Base-by-base conservation (phyloP, 2,888 invertebrate genomes). In the Rapana venosa region DNA sequence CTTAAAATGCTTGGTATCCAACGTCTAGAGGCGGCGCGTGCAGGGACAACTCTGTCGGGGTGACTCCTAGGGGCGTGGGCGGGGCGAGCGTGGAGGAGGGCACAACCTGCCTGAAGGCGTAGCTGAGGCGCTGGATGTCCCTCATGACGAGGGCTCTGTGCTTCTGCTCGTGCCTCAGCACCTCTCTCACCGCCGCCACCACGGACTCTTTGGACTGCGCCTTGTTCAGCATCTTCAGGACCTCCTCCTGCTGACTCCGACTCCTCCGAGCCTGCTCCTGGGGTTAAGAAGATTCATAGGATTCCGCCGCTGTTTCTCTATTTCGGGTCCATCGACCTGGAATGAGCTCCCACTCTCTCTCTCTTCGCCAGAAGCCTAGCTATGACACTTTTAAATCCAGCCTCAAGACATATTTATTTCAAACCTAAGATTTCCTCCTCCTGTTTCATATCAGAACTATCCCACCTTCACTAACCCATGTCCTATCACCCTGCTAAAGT, bases 141-240 rank as follows among this genome's bases (percentile, higher is more conserved):
- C 90, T 90, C 20, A 92, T 90, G 17, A 94, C 61, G 0, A 91
- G 87, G 58, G 90, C 30, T 79, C 93, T 93, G 8, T 88, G 92
- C 32, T 93, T 93, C 84, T 93, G 93, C n/a, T 94, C 93, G 83
- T 92, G 93, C 36, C 92, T 92, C 32, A 94, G 88, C 35, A 93
- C 92, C 35, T 92, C 92, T 20, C 91, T 91, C 0, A 94, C 92
- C 8, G 93, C 91, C 5, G 93, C 92, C 15, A 93, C 92, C 61
- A 94, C 84, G 17, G 93, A 22, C 90, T 88, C 85, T 90, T 92
- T 47, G 92, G 70, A 4, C 91, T 20, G 87, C 0, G 92, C 90
- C 15, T 91, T 91, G 15, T 92, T 91, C 13, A 93, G 87, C 85
- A 93, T 81, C 26, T 87, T 91, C 47, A 93, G 84, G 20, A 93